Conservation (phyloP, 64 coral and sea anemone species). For the Catalaphyllia jardinei region DNA sequence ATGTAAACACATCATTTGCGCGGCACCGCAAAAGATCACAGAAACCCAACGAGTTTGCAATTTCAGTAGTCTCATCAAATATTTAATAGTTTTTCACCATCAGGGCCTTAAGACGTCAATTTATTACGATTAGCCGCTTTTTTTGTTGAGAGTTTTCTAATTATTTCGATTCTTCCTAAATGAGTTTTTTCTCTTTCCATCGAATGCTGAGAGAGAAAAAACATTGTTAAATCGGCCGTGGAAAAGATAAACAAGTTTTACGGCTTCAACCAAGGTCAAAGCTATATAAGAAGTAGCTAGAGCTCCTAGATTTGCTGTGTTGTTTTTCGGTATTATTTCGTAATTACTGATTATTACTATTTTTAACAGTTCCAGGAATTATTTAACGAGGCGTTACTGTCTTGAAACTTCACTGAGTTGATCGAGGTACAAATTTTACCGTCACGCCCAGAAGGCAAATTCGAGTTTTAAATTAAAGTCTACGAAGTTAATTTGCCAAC, state of each 20-base stretch:
- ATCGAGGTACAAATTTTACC: background rate
- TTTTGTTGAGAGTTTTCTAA: conserved; percentile 17
- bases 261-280: background rate
- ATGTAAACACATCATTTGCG: conserved; percentile 36
- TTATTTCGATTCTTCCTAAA: conserved; percentile 37
- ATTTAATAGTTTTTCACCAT: conserved; percentile 41
- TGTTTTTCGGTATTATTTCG: background rate
- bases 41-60: background rate
- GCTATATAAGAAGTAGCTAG: background rate
- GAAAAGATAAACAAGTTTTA: background rate
- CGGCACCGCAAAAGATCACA: background rate
- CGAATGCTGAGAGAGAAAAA: background rate
- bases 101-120: background rate
- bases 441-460: background rate
- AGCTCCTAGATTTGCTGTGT: too few species aligned
- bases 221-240: background rate
- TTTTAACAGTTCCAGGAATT: background rate
- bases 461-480: conserved; percentile 2
- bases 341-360: background rate
- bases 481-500: conserved; percentile 1
- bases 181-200: conserved; percentile 2
- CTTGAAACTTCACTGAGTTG: background rate
- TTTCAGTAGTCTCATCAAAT: conserved; percentile 19
- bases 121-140: conserved; percentile 39
- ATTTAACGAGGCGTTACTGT: background rate